Base-by-base conservation (phyloP, 2,888 invertebrate species). In the Noctua comes region DNA sequence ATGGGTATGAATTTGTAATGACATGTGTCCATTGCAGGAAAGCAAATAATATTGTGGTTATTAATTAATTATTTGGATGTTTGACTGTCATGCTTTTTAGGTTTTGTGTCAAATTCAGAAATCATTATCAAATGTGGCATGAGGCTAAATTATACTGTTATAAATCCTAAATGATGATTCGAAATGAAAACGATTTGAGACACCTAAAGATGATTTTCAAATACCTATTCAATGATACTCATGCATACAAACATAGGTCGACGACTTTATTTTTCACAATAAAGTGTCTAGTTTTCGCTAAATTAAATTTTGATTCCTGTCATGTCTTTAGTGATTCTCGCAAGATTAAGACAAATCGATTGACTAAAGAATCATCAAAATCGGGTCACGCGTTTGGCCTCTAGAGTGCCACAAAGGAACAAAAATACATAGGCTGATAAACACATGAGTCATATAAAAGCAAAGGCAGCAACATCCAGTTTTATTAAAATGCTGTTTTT, bases 1-100 rank as follows among this genome's bases (percentile, higher is more conserved):
- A 73, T 57, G n/a, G 27, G 16, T 59, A 64, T 48, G 46, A 82
- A 70, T 78, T 78, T 83, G n/a, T 57, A 48, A 75, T 73, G 54
- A 73, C 21, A 62, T 40, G 18, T 70, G 64, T 71, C 48, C 8
- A 13, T n/a, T 73, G 68, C 64, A 65, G 68, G 18, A 68, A 21
- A 51, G n/a, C 27, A 62, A 69, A 80, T 73, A 36, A 27, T 68
- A 8, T n/a, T 46, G 10, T 46, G 10, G 16, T 46, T 18, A 46
- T 40, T n/a, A 18, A 76, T 5, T 13, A n/a, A 54, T 65, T 78
- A 69, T 65, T 65, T 65, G 6, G 1, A 16, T 57, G 31, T 27
- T 77, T 27, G 7, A 31, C 10, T 36, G 2, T 1, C 5, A 16
- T 18, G 64, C 24, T 51, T 40, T 77, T 76, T 64, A 51, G 18